Conservation (phyloP, 2,888 invertebrate genomes). For the Peribatodes rhomboidaria region DNA sequence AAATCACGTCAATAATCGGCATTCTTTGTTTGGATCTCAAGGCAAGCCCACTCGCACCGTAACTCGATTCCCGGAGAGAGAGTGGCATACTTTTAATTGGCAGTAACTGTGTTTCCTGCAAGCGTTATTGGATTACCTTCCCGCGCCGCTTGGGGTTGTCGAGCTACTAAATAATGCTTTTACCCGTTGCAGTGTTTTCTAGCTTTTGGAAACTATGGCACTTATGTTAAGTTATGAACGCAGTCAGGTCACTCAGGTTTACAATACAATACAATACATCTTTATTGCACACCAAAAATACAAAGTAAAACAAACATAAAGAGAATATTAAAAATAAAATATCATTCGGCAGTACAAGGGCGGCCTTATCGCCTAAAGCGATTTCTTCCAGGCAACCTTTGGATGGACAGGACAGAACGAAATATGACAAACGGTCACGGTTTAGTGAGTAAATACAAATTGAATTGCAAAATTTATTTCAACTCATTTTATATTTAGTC, state of each 20-base stretch:
- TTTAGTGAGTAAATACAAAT: no score
- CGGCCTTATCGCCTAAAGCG: no score
- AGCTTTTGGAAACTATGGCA: constrained; percentile 23
- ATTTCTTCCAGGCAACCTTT: no score
- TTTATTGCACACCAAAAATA: no score
- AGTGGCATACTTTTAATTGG: constrained; percentile 85
- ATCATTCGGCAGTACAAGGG: no score
- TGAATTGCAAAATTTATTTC: no score
- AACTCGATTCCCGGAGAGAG: constrained; percentile 80
- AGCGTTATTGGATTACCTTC: constrained; percentile 82
- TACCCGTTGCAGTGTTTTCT: constrained; percentile 43
- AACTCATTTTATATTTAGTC: no score
- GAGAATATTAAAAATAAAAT: no score
- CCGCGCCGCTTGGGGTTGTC: constrained; percentile 67
- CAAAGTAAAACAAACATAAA: no score
- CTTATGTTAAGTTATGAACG: not conserved
- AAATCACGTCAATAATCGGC: constrained; percentile 41
- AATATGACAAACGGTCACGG: no score
- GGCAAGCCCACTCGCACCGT: constrained; percentile 61
- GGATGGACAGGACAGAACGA: no score
- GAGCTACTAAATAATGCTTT: constrained; percentile 63
- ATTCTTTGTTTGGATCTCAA: constrained; percentile 75
- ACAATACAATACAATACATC: no score
- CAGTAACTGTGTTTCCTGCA: constrained; percentile 84
- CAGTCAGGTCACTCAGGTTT: not conserved